phyloP scores from a whole-genome alignment of 2,888 invertebrate species.

The Sicus ferrugineus region DNA sequence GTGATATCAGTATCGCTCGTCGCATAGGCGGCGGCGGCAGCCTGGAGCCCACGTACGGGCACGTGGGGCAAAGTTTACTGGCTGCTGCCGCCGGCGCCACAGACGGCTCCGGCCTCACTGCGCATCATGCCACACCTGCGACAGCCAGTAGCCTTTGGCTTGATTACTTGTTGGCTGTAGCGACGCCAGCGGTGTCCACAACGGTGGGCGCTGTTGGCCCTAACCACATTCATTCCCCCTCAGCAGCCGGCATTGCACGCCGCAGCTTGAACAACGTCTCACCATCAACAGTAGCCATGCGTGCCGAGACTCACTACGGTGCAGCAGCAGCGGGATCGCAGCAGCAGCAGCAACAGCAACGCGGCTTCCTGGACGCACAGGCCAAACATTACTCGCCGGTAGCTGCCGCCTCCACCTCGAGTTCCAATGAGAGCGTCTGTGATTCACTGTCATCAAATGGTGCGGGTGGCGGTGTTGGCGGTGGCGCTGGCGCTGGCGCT shows the following conservation, averaged over 20 bases:
- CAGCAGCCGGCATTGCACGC: conserved; percentile 47
- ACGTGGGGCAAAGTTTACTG: conserved; percentile 45
- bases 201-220: conserved; percentile 44
- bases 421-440: conserved; percentile 86
- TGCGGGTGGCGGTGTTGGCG: conserved; percentile 59
- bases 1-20: conserved; percentile 57
- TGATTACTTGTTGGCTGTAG: conserved; percentile 58
- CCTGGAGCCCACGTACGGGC: conserved; percentile 49
- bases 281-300: conserved; percentile 58
- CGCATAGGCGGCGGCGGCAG: conserved; percentile 43
- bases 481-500: no score
- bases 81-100: conserved; percentile 44
- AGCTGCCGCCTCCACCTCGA: conserved; percentile 71
- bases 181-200: conserved; percentile 55
- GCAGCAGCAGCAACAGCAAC: conserved; percentile 56
- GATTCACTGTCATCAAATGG: conserved; percentile 73
- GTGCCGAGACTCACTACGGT: conserved; percentile 54
- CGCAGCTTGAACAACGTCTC: conserved; percentile 57
- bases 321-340: conserved; percentile 43
- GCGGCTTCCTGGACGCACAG: conserved; percentile 57
- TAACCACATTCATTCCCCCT: conserved; percentile 51
- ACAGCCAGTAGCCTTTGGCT: conserved; percentile 57
- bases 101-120: conserved; percentile 52
- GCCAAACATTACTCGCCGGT: conserved; percentile 60
- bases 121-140: conserved; percentile 60